phyloP scores from a whole-genome alignment of 2,797 vertebrate species.

The Danionella dracula region DNA sequence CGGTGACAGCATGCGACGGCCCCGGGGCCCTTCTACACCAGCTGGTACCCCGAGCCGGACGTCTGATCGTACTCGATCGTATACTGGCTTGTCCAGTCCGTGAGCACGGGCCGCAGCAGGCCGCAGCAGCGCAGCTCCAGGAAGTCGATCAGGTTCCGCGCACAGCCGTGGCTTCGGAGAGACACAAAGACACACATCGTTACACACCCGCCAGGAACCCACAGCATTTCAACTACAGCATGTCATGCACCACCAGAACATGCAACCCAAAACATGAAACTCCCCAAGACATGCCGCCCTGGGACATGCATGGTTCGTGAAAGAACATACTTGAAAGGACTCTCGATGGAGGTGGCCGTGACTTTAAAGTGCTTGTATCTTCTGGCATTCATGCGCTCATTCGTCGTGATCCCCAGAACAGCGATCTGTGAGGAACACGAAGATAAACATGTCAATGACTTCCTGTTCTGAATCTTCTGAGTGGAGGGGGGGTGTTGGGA shows the following conservation, averaged over 20 bases:
- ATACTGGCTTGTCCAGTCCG: constrained; percentile 98
- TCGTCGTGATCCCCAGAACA: constrained; percentile 95
- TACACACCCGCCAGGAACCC: too few relatives aligned
- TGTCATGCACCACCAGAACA: too few relatives aligned
- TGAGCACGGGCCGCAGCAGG: constrained; percentile 87
- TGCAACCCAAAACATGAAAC: too few relatives aligned
- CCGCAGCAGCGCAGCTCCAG: constrained; percentile 98
- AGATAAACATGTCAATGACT: too few relatives aligned
- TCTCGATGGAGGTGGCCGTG: constrained; percentile 97
- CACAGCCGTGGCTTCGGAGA: constrained; percentile 85
- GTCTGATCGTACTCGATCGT: constrained; percentile 98
- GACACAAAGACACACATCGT: too few relatives aligned
- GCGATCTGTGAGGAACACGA: constrained; percentile 75
- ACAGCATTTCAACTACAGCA: too few relatives aligned
- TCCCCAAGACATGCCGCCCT: too few relatives aligned
- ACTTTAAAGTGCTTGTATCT: constrained; percentile 99
- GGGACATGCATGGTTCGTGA: too few relatives aligned
- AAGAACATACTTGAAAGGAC: constrained; percentile 90
- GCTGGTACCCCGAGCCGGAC: constrained; percentile 95
- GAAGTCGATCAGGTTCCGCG: constrained; percentile 97
- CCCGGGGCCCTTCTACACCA: constrained; percentile 90
- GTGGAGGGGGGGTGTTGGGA: not conserved
- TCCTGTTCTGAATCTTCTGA: too few relatives aligned
- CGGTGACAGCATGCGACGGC: constrained; percentile 85
- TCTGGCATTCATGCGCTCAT: constrained; percentile 98